Percentiles rank a stretch among this genome's conserved stretches.
phyloP scores from a whole-genome alignment of 2,113 vertebrate genomes.

The Colossoma macropomum region DNA sequence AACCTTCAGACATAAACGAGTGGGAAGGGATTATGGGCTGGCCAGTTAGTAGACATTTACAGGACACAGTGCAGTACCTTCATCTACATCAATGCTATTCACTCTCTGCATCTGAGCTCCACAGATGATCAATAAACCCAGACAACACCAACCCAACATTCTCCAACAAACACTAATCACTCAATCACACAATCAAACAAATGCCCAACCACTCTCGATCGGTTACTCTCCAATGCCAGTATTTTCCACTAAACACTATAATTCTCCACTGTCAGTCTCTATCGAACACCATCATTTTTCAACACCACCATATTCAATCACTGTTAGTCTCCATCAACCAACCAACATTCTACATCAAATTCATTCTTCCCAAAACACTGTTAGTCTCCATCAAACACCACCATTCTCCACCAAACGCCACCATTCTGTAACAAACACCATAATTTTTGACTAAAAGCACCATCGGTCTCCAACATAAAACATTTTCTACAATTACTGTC shows the following conservation, averaged over 20 bases:
- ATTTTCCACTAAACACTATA: too few relatives aligned
- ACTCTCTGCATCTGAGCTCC: background rate
- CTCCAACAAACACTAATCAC: background rate
- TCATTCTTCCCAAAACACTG: too few relatives aligned
- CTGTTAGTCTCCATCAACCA: too few relatives aligned
- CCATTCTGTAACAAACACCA: too few relatives aligned
- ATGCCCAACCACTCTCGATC: background rate
- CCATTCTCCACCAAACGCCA: background rate
- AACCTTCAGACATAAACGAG: conserved; percentile 98
- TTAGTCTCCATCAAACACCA: background rate
- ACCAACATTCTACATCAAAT: too few relatives aligned
- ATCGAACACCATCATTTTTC: background rate
- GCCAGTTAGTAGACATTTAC: background rate
- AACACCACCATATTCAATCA: too few relatives aligned
- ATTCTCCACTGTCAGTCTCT: background rate
- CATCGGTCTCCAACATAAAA: background rate
- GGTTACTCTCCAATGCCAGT: background rate
- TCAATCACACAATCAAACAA: background rate
- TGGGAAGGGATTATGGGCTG: conserved; percentile 44
- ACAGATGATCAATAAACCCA: background rate
- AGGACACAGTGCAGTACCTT: conserved; percentile 17
- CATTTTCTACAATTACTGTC: background rate
- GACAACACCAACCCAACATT: background rate
- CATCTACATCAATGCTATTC: background rate
- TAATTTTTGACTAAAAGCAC: too few relatives aligned